phyloP scores from a whole-genome alignment of 1,140 invertebrate species.

The Euwallacea fornicatus region DNA sequence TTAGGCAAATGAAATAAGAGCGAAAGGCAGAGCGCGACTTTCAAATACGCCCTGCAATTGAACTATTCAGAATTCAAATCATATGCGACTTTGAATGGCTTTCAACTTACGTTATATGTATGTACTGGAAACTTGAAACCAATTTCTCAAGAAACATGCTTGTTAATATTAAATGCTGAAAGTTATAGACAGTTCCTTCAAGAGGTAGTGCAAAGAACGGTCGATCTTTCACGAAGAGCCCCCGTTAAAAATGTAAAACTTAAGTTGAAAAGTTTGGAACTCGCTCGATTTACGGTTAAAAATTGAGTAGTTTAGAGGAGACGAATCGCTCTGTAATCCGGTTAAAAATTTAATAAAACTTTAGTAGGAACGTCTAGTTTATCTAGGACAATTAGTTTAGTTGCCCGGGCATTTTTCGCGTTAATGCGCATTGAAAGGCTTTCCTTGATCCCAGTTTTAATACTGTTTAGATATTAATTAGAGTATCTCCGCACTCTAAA shows the following conservation, averaged over 20 bases:
- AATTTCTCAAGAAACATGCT: not conserved
- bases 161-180: conserved; percentile 8
- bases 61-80: too few relatives aligned
- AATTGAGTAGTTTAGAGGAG: conserved; percentile 13
- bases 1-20: too few relatives aligned
- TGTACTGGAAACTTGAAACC: not conserved
- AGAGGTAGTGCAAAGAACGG: not conserved
- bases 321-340: conserved; percentile 5
- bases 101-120: not conserved
- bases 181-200: conserved; percentile 1
- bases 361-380: not conserved
- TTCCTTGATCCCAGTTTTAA: too few relatives aligned
- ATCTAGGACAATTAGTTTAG: too few relatives aligned
- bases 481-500: not conserved
- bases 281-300: conserved; percentile 10
- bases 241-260: conserved; percentile 6
- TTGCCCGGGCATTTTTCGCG: too few relatives aligned
- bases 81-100: too few relatives aligned
- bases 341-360: conserved; percentile 15
- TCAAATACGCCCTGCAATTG: too few relatives aligned
- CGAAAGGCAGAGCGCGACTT: too few relatives aligned
- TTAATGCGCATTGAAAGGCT: too few relatives aligned
- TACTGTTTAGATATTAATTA: not conserved
- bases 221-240: not conserved
- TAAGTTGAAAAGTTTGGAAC: conserved; percentile 4